Conservation (phyloP, 2,797 vertebrate species). For the Micrastur ruficollis region DNA sequence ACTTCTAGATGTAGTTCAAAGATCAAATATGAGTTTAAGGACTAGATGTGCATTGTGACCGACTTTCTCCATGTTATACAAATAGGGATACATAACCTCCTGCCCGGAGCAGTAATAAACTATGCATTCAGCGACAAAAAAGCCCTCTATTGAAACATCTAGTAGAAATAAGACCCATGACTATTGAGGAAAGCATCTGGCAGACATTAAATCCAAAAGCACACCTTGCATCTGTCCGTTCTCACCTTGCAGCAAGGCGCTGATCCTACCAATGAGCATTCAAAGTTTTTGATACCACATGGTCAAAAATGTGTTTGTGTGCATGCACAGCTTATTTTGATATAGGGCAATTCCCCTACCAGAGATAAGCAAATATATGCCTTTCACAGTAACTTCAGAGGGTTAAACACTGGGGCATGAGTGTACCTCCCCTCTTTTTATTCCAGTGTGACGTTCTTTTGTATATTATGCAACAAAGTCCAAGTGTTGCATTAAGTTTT, state of each 20-base stretch:
- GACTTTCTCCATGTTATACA: rapidly evolving
- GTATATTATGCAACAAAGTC: neutral
- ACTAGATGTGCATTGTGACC: neutral
- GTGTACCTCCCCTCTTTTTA: no score
- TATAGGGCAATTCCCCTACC: neutral
- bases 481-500: neutral
- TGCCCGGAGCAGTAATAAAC: neutral
- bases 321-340: neutral
- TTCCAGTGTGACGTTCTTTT: no score
- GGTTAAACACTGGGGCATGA: neutral
- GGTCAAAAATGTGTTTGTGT: rapidly evolving
- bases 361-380: no score
- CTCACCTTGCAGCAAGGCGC: neutral
- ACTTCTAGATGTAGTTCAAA: neutral
- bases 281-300: neutral
- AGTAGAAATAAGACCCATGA: neutral
- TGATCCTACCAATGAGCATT: neutral
- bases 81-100: neutral
- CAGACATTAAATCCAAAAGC: neutral
- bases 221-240: neutral
- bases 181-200: neutral
- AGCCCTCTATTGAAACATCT: neutral
- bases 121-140: rapidly evolving
- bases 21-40: neutral
- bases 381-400: neutral